Evolutionary conservation across 2,888 invertebrate species (phyloP), one percentile per base, ranked within the genome.

Genomic region (Strigamia maritima): DNA sequence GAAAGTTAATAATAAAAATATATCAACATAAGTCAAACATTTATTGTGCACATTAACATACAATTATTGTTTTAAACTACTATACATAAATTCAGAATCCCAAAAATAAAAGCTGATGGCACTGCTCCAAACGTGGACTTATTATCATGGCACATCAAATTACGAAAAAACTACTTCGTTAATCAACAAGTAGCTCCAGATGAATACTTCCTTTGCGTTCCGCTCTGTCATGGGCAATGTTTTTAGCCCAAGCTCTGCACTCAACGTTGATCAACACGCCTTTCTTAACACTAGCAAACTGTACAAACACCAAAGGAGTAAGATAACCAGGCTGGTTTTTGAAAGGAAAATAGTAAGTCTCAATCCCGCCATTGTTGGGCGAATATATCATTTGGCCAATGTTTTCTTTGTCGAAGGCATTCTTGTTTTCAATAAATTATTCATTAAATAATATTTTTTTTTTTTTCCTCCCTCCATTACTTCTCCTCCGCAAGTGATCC

Each of bases 121-220:
- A n/a, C n/a, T n/a, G n/a, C n/a, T n/a, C n/a, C n/a, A n/a, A n/a
- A n/a, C n/a, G n/a, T n/a, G n/a, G n/a, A n/a, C n/a, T n/a, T n/a
- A n/a, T n/a, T n/a, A n/a, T n/a, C n/a, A n/a, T n/a, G n/a, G n/a
- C n/a, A n/a, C n/a, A n/a, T n/a, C n/a, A n/a, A n/a, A n/a, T n/a
- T n/a, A n/a, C n/a, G n/a, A n/a, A n/a, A n/a, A n/a, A n/a, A n/a
- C n/a, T n/a, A n/a, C n/a, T 70, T 81, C 28, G 0, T 90, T 92
- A 93, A 89, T 96, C 96, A 86, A 96, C 91, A 92, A 96, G 92
- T 87, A 96, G 89, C 89, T 96, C 96, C 89, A 97, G 95, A 89
- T 96, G 95, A 84, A 96, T 95, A 84, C 94, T 93, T 84, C 96
- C 97, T 86, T 94, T 92, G 87, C 94, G 91, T 86, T 95, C 94